phyloP scores from a whole-genome alignment of 2,888 invertebrate species.

The Drosophila nigritarsus region DNA sequence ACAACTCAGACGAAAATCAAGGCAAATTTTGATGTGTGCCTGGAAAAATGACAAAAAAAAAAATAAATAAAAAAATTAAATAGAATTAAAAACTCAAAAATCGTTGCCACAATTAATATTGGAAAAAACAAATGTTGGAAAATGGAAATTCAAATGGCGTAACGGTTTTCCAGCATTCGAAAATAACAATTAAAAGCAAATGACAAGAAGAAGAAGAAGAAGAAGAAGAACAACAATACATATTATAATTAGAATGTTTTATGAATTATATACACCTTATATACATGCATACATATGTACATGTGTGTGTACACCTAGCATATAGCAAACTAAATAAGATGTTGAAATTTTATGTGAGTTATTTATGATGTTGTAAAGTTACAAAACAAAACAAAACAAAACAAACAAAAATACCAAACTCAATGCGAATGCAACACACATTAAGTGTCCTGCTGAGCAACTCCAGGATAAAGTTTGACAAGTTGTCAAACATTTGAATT shows the following conservation, averaged over 20 bases:
- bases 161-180: no score
- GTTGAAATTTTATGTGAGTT: slow-evolving; percentile 78
- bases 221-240: slow-evolving; percentile 46
- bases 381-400: background rate
- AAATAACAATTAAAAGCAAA: slow-evolving; percentile 18
- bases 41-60: slow-evolving; percentile 23
- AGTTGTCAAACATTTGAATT: slow-evolving; percentile 56
- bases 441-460: slow-evolving; percentile 9
- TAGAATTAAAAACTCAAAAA: background rate
- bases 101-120: slow-evolving; percentile 11
- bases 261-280: slow-evolving; percentile 76
- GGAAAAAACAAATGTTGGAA: background rate
- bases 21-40: slow-evolving; percentile 40
- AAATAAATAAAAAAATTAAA: slow-evolving; percentile 4
- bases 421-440: slow-evolving; percentile 19
- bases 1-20: slow-evolving; percentile 11
- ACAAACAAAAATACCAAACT: slow-evolving; percentile 5
- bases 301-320: slow-evolving; percentile 29
- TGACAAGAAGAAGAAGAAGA: slow-evolving; percentile 12
- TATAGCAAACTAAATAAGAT: slow-evolving; percentile 47
- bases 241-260: slow-evolving; percentile 73
- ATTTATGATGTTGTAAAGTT: slow-evolving; percentile 73
- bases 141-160: slow-evolving; percentile 3
- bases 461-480: slow-evolving; percentile 5
- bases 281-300: slow-evolving; percentile 35